phyloP scores from a whole-genome alignment of 1,140 invertebrate species.

The Heliothis virescens region DNA sequence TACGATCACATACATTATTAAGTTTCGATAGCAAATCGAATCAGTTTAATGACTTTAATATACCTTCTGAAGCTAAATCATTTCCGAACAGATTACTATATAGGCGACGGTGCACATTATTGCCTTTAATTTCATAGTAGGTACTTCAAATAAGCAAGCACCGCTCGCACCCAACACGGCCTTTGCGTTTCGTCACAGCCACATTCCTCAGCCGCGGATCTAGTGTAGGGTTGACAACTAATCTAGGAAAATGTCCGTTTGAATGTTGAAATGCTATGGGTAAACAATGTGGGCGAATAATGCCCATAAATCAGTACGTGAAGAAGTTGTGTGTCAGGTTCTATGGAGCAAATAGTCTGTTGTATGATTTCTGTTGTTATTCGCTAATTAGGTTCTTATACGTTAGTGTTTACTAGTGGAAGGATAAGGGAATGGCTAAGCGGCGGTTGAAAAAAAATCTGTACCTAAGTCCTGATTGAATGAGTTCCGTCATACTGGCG shows the following conservation, averaged over 20 bases:
- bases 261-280: conserved; percentile 4
- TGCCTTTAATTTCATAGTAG: conserved; percentile 43
- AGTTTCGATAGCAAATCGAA: conserved; percentile 15
- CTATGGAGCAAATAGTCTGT: background rate
- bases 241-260: conserved; percentile 26
- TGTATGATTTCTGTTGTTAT: too few species aligned
- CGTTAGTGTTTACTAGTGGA: too few species aligned
- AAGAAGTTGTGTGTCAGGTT: background rate
- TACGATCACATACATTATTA: conserved; percentile 10
- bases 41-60: conserved; percentile 32
- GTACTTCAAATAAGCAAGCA: conserved; percentile 35
- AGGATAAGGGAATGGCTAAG: too few species aligned
- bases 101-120: conserved; percentile 38
- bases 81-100: conserved; percentile 38
- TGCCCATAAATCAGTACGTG: background rate
- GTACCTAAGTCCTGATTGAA: too few species aligned
- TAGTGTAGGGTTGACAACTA: conserved; percentile 35
- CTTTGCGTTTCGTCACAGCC: conserved; percentile 47
- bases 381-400: too few species aligned
- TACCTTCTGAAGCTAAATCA: conserved; percentile 31
- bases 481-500: too few species aligned
- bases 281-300: conserved; percentile 13
- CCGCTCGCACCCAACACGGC: conserved; percentile 45
- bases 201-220: conserved; percentile 35
- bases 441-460: too few species aligned